Conservation (phyloP, 2,888 invertebrate genomes). For the Neocrepidodera transversa region DNA sequence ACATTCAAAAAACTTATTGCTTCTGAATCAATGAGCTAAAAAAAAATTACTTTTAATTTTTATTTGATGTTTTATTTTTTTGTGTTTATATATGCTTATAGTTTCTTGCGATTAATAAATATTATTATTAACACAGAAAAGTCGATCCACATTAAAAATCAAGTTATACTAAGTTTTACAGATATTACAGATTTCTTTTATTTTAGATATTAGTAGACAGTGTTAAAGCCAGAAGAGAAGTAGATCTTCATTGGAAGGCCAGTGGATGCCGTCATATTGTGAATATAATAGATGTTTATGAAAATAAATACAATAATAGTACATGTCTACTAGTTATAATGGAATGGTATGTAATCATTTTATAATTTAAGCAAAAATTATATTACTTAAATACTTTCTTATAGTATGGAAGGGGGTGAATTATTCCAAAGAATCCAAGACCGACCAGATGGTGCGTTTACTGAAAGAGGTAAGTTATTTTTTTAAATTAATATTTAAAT, state of each 20-base stretch:
- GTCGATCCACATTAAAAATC: too few species aligned
- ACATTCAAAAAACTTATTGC: too few species aligned
- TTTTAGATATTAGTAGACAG: constrained; percentile 86
- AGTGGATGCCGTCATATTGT: constrained; percentile 93
- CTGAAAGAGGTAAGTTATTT: constrained; percentile 77
- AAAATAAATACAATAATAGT: constrained; percentile 91
- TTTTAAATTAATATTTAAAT: neutral
- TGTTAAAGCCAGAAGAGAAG: constrained; percentile 91
- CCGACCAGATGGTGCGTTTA: constrained; percentile 92
- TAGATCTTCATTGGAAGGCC: constrained; percentile 94
- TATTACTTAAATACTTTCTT: constrained; percentile 39
- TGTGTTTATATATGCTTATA: too few species aligned
- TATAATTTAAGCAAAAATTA: neutral
- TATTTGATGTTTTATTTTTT: too few species aligned
- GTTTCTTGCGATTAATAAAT: too few species aligned
- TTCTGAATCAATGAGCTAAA: too few species aligned
- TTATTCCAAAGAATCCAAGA: constrained; percentile 97
- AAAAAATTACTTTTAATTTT: too few species aligned
- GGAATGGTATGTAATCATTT: constrained; percentile 79
- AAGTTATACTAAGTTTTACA: too few species aligned
- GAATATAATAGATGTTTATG: constrained; percentile 90
- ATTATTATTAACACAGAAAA: too few species aligned
- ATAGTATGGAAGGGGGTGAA: constrained; percentile 96
- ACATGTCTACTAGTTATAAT: constrained; percentile 96
- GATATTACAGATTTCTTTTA: constrained; percentile 25